Percentiles rank a stretch among this genome's conserved stretches.
These are phyloP conservation scores for Sorex araneus DNA, from an alignment of 2,113 vertebrate genomes.

Conservation along the genomic window DNA sequence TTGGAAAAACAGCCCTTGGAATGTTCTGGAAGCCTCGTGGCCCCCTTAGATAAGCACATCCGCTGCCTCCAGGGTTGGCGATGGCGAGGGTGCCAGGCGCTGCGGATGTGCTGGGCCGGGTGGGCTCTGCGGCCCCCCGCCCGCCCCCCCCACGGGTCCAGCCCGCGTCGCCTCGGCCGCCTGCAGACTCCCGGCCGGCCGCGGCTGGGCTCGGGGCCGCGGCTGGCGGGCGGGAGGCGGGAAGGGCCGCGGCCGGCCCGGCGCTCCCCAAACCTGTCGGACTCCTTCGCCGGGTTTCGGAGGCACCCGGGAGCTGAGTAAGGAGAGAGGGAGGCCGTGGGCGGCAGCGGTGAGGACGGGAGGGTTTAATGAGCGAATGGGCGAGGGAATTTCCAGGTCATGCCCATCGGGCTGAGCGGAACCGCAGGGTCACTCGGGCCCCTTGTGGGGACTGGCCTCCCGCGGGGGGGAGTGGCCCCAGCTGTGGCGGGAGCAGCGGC, in stretches of 20 bases:
- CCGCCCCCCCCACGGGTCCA: background rate
- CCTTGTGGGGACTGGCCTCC: slow-evolving; percentile 44
- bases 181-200: background rate
- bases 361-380: slow-evolving; percentile 72
- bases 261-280: slow-evolving; percentile 64
- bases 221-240: slow-evolving; percentile 43
- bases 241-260: slow-evolving; percentile 39
- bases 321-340: slow-evolving; percentile 34
- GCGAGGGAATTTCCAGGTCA: slow-evolving; percentile 81
- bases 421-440: slow-evolving; percentile 19
- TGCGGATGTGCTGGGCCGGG: background rate
- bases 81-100: slow-evolving; percentile 12
- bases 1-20: background rate
- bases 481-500: background rate
- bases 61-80: background rate
- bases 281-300: slow-evolving; percentile 73
- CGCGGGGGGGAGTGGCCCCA: too few species aligned
- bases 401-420: slow-evolving; percentile 65
- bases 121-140: background rate
- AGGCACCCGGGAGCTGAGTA: slow-evolving; percentile 65
- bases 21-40: background rate
- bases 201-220: background rate
- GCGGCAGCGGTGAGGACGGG: slow-evolving; percentile 14
- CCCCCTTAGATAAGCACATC: slow-evolving; percentile 64
- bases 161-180: background rate